Conservation (phyloP, 2,888 invertebrate species). For the Rotaria socialis region DNA sequence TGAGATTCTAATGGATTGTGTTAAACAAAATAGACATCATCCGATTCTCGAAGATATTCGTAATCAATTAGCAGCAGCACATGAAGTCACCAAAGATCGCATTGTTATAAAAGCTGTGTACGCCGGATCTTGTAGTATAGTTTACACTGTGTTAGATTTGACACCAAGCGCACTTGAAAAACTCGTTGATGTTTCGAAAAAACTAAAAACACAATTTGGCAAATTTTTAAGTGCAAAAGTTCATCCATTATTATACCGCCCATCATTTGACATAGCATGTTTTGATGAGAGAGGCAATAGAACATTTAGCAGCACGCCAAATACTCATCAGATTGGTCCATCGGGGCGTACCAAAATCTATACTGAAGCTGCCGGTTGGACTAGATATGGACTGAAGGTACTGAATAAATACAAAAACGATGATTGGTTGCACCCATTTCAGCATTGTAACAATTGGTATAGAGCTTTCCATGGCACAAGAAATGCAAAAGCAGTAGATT, state of each 20-base stretch:
- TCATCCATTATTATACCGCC: slow-evolving; percentile 12
- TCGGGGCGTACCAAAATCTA: neutral
- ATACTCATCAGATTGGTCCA: neutral
- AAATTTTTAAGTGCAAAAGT: neutral
- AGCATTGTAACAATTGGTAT: neutral
- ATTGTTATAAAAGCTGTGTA: neutral
- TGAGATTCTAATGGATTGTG: neutral
- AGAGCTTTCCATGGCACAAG: slow-evolving; percentile 5
- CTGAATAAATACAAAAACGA: neutral
- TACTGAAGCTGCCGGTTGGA: neutral
- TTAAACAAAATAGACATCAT: neutral
- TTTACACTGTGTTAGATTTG: neutral
- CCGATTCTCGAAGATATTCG: neutral
- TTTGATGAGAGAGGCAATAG: neutral
- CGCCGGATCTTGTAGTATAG: neutral
- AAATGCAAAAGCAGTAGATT: neutral
- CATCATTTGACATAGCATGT: neutral
- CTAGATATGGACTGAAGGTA: neutral
- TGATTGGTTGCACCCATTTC: slow-evolving; percentile 18
- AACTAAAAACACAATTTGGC: neutral
- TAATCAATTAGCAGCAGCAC: neutral
- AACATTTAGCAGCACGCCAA: neutral
- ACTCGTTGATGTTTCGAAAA: neutral
- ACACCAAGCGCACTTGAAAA: rapidly evolving
- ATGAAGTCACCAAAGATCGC: neutral